phyloP scores from a whole-genome alignment of 1,140 invertebrate species.

The Drosophila pseudoobscura region DNA sequence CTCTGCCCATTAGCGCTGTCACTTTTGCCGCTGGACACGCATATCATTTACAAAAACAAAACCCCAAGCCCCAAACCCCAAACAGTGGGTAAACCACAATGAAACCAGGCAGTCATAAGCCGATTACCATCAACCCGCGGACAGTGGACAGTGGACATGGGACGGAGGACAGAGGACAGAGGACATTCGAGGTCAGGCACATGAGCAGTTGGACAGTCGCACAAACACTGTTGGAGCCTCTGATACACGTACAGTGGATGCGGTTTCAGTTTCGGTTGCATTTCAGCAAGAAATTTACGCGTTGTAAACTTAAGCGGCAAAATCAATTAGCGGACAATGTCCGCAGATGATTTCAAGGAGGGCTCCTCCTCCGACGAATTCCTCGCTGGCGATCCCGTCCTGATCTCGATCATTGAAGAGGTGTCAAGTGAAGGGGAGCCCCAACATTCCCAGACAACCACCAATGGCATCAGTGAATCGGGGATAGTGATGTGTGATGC shows the following conservation, averaged over 20 bases:
- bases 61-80: constrained; percentile 5
- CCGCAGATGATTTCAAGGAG: background rate
- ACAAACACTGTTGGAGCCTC: constrained; percentile 3
- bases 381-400: too few relatives aligned
- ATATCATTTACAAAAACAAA: constrained; percentile 61
- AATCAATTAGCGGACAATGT: constrained; percentile 65
- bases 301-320: constrained; percentile 65
- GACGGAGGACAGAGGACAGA: background rate
- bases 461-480: too few relatives aligned
- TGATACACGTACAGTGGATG: background rate
- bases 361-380: constrained; percentile 13
- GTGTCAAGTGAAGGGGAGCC: background rate
- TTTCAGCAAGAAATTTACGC: constrained; percentile 60
- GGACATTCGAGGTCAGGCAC: constrained; percentile 43
- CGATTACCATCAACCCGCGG: constrained; percentile 38
- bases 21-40: constrained; percentile 38
- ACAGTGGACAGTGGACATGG: background rate
- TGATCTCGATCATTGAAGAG: constrained; percentile 13
- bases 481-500: too few relatives aligned
- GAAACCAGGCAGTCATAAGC: constrained; percentile 39
- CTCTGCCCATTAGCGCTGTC: constrained; percentile 53
- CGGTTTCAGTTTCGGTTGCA: constrained; percentile 26
- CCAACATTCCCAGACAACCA: too few relatives aligned
- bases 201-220: background rate
- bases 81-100: constrained; percentile 15